A percentile compares a stretch with the other conserved stretches of the same genome.
Conservation (phyloP, 2,888 invertebrate species). For the Dermolepida albohirtum region DNA sequence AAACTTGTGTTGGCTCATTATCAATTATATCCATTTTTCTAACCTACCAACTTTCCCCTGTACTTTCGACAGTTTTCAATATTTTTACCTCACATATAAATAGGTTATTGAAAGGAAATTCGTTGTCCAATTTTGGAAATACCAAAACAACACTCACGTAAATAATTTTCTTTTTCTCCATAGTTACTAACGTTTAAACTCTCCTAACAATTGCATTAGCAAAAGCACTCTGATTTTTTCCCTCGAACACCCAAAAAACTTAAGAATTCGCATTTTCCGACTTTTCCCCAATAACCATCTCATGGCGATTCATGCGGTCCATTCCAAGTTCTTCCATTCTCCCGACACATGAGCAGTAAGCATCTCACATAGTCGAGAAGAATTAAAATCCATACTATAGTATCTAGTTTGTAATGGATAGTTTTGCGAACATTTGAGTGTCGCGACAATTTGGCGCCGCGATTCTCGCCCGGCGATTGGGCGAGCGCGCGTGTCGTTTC, state of each 20-base stretch:
- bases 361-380: slow-evolving; percentile 49
- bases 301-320: slow-evolving; percentile 1
- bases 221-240: not conserved
- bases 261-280: slow-evolving; percentile 23
- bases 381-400: slow-evolving; percentile 56
- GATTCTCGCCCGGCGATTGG: slow-evolving; percentile 52
- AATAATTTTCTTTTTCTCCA: not conserved
- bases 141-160: too few species aligned
- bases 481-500: slow-evolving; percentile 43
- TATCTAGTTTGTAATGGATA: slow-evolving; percentile 58
- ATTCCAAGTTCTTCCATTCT: slow-evolving; percentile 3
- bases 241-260: not conserved
- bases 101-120: too few species aligned
- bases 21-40: too few species aligned
- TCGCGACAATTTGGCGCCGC: slow-evolving; percentile 65
- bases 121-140: too few species aligned
- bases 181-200: not conserved
- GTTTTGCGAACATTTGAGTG: slow-evolving; percentile 61
- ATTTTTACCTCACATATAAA: too few species aligned
- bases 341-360: slow-evolving; percentile 1
- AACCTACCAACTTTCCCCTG: too few species aligned
- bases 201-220: not conserved
- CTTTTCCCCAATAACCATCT: slow-evolving; percentile 1
- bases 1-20: too few species aligned
- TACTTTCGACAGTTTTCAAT: too few species aligned